Evolutionary conservation across 2,113 vertebrate species (phyloP), one percentile per base, ranked within the genome.

Genomic region (Cinclus mexicanus): DNA sequence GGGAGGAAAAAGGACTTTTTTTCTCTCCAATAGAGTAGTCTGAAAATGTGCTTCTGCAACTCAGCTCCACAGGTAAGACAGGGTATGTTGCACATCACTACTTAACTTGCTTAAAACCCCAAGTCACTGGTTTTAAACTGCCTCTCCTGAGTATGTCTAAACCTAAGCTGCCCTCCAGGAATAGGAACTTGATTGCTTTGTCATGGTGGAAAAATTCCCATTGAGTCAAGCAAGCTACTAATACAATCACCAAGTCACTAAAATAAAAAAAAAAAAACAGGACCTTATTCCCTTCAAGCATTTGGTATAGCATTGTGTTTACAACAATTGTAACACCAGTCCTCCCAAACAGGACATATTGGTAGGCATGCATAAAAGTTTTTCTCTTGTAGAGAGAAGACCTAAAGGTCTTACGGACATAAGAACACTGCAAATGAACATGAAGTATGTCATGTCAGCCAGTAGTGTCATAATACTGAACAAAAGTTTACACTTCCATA

Each of bases 351-450:
- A 92, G 95, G 93, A 95, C 94, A 72, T 71, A 95, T 69, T 82
- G 98, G 97, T 93, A 98, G 97, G 98, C 98, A 98, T 98, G 97
- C 98, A 96, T 95, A 78, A 96, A 91, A 97, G 95, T 96, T 98
- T 98, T 98, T 97, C 98, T 99, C 98, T 99, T 98, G 97, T 97
- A 99, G 98, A 99, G 98, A 98, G 93, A 97, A 98, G 98, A 98
- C 98, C 98, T 98, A 98, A 98, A 96, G 98, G 98, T 98, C 98
- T 98, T 93, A 95, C 29, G 23, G 97, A 98, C 94, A 39, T 60
- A 96, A 77, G 96, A 98, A 97, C 96, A 98, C 95, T 97, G 97
- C 83, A 93, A 97, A 79, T 94, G 91, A 97, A 80, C 63, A 60
- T 89, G 92, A 83, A 92, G 84, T 9, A 52, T 42, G 87, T 91